Conservation (phyloP, 2,113 vertebrate genomes). For the Phaethornis superciliosus region DNA sequence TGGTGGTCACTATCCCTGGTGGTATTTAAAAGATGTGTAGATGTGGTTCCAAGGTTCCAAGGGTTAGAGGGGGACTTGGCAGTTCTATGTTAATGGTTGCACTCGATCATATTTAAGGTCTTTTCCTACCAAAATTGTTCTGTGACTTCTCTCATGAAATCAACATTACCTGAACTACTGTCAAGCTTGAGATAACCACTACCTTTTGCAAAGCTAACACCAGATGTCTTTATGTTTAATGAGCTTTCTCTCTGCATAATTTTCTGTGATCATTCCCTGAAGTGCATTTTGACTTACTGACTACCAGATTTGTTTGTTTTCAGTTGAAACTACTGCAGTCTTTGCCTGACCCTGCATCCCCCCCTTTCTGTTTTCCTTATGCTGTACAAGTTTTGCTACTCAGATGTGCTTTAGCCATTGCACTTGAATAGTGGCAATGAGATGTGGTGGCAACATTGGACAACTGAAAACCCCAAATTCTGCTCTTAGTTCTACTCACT, state of each 20-base stretch:
- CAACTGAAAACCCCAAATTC: neutral
- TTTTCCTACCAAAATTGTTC: too few species aligned
- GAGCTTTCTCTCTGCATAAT: neutral
- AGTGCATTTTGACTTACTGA: slow-evolving; percentile 40
- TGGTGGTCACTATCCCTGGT: too few species aligned
- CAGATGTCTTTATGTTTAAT: neutral
- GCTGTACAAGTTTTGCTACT: neutral
- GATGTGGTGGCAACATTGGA: neutral
- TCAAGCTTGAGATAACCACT: neutral
- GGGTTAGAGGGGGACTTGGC: too few species aligned
- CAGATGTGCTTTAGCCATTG: neutral
- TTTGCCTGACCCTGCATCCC: neutral
- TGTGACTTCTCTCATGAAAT: neutral
- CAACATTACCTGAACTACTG: neutral
- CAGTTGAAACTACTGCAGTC: neutral
- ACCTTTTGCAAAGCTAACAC: neutral
- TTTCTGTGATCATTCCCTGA: slow-evolving; percentile 19
- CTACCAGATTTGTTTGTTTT: neutral
- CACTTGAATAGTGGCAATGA: neutral
- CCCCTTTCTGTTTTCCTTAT: neutral
- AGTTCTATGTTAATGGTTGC: too few species aligned
- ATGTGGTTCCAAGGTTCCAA: too few species aligned
- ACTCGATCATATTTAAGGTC: too few species aligned
- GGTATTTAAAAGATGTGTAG: too few species aligned
- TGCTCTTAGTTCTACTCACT: neutral